Evolutionary conservation across 2,113 vertebrate genomes (phyloP), one percentile per base, ranked within the genome.

Genomic region (Brachyistius frenatus): DNA sequence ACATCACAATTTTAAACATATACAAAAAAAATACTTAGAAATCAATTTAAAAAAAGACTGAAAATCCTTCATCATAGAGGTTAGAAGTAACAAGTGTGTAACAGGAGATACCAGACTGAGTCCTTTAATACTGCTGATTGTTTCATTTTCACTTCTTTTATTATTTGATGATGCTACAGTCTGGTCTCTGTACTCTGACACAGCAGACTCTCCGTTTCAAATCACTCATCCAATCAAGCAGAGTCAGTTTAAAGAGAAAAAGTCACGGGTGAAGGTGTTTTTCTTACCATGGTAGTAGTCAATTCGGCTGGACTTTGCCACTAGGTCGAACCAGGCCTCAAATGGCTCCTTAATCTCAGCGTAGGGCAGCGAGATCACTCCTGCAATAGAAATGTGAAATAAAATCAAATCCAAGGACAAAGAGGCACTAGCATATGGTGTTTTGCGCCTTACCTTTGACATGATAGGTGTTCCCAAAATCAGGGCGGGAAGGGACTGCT

Each of bases 271-370:
- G 11, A 14, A 1, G 13, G 13, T 15, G 0, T 56, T 58, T 56
- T 58, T 66, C 70, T 78, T 64, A 96, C 95, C 92, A 14, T 93
- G 84, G 0, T 96, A 96, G 15, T 94, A 95, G 67, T 96, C 93
- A 30, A 94, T 94, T 3, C 93, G 84, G 82, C 95, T 96, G 76
- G 93, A 94, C 30, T 92, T 90, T 16, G 90, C 92, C 0, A 90
- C 71, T 0, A 87, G 56, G 69, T 96, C 95, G 61, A 96, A 96
- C 95, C 95, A 96, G 85, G 93, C 95, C 84, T 97, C 96, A 32
- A 96, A 95, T 0, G 93, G 97, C 86, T 97, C 95, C 80, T 95
- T 89, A 0, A 97, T 96, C 81, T 97, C 95, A 1, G 95, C 94
- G 0, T 95, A 97, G 35, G 95, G 95, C 31, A 96, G 89, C 5